Percentiles rank a stretch among this genome's conserved stretches.
Conservation (phyloP, 2,113 vertebrate species). For the Tychaedon coryphoeus region DNA sequence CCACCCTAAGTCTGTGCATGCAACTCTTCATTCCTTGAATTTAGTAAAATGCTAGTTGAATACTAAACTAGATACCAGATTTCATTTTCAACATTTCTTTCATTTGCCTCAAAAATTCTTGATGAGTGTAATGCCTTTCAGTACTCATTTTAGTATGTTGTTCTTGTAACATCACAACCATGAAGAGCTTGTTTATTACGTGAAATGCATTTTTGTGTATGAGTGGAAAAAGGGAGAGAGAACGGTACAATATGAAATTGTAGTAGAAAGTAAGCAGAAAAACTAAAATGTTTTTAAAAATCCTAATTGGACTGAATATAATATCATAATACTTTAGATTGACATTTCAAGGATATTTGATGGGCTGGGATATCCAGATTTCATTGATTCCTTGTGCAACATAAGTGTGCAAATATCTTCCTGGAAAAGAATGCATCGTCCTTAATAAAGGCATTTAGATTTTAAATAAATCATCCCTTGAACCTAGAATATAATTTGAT, state of each 20-base stretch:
- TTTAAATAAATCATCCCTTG: not conserved
- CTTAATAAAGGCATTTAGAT: not conserved
- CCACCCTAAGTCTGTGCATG: not conserved
- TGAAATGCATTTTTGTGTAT: not conserved
- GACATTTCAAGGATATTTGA: not conserved
- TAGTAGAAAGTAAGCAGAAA: not conserved
- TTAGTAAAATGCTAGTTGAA: not conserved
- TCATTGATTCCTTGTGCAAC: not conserved
- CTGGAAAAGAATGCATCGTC: not conserved
- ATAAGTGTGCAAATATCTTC: not conserved
- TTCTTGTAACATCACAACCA: not conserved
- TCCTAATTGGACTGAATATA: not conserved
- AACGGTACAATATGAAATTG: not conserved
- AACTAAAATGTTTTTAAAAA: fast-evolving
- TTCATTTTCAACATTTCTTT: not conserved
- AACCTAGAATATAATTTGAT: not conserved
- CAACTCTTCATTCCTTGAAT: not conserved
- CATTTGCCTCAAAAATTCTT: not conserved
- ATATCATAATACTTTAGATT: not conserved
- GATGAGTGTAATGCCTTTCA: not conserved
- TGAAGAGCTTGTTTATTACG: not conserved
- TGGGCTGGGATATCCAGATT: not conserved
- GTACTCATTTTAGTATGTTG: not conserved
- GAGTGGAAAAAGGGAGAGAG: not conserved
- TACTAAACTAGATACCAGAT: not conserved